Conservation (phyloP, 2,888 invertebrate genomes). For the Ferrisia virgata region DNA sequence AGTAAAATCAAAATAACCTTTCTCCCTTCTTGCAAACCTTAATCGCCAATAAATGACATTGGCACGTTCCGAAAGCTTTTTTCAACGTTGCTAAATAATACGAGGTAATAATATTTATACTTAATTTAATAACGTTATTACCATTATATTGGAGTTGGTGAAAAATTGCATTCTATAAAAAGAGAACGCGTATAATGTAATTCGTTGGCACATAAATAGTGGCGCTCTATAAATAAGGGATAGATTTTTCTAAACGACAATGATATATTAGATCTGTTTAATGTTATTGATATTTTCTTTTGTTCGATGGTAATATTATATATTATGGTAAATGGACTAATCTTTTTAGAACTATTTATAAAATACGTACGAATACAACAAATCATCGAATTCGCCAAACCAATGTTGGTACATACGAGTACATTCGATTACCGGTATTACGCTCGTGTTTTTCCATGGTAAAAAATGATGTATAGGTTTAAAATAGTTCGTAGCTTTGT, state of each 20-base stretch:
- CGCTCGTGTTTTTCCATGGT: not conserved
- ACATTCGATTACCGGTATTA: not conserved
- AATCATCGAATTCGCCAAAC: not conserved
- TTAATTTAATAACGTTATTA: not conserved
- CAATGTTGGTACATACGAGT: not conserved
- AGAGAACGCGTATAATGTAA: conserved; percentile 35
- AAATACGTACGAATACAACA: not conserved
- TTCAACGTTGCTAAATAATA: too few relatives aligned
- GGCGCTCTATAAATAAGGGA: conserved; percentile 29
- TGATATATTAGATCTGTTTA: conserved; percentile 41
- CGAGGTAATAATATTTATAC: too few relatives aligned
- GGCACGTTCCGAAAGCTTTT: too few relatives aligned
- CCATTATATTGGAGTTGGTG: not conserved
- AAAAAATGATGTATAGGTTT: too few relatives aligned
- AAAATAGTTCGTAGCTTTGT: too few relatives aligned
- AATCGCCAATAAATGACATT: too few relatives aligned
- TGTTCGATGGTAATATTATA: conserved; percentile 22
- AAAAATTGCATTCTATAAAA: conserved; percentile 35
- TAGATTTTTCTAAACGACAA: conserved; percentile 19
- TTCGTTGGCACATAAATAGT: conserved; percentile 11
- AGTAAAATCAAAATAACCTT: too few relatives aligned
- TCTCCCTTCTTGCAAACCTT: too few relatives aligned
- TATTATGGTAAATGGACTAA: conserved; percentile 32
- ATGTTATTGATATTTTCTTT: conserved; percentile 41
- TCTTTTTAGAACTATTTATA: conserved; percentile 13